Evolutionary conservation across 37 sponge, comb jelly and placozoan genomes (phyloP).

Genomic region (Diacarnus erythraeanus): DNA sequence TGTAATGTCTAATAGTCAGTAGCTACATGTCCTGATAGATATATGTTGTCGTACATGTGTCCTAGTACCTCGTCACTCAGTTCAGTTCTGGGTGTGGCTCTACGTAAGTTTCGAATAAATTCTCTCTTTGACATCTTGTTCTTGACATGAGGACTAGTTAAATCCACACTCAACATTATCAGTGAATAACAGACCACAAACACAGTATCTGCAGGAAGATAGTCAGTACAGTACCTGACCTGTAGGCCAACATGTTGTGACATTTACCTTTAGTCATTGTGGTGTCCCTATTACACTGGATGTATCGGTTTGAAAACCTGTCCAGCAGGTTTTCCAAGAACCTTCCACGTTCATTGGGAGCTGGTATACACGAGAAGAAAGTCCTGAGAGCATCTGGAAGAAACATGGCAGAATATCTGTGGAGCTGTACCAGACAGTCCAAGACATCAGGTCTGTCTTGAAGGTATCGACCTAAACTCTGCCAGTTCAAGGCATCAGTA

Average conservation of each 20-base stretch:
- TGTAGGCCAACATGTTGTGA: background rate
- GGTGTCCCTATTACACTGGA: slow-evolving; percentile 51
- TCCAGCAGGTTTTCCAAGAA: slow-evolving; percentile 61
- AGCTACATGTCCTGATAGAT: slow-evolving; percentile 79
- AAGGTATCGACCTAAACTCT: slow-evolving; percentile 38
- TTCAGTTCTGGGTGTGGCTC: slow-evolving; percentile 35
- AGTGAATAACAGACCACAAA: slow-evolving; percentile 84
- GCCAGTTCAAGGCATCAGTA: slow-evolving; percentile 55
- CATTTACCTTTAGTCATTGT: slow-evolving; percentile 55
- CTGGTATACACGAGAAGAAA: slow-evolving; percentile 78
- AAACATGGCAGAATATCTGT: slow-evolving; percentile 45
- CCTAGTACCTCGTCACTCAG: slow-evolving; percentile 57
- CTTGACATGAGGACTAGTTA: slow-evolving; percentile 83
- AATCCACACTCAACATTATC: slow-evolving; percentile 80
- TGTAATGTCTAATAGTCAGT: slow-evolving; percentile 40
- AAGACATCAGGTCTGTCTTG: slow-evolving; percentile 57
- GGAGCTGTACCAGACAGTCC: slow-evolving; percentile 40
- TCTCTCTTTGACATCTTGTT: slow-evolving; percentile 96
- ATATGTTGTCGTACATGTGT: slow-evolving; percentile 85
- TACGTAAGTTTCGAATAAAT: slow-evolving; percentile 80
- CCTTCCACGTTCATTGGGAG: slow-evolving; percentile 62
- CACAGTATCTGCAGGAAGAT: slow-evolving; percentile 36
- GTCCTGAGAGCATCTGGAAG: slow-evolving; percentile 80
- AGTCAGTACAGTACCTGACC: background rate
- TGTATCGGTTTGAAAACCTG: slow-evolving; percentile 56